Conservation (phyloP, 2,797 vertebrate species). For the Lycodopsis pacificus region DNA sequence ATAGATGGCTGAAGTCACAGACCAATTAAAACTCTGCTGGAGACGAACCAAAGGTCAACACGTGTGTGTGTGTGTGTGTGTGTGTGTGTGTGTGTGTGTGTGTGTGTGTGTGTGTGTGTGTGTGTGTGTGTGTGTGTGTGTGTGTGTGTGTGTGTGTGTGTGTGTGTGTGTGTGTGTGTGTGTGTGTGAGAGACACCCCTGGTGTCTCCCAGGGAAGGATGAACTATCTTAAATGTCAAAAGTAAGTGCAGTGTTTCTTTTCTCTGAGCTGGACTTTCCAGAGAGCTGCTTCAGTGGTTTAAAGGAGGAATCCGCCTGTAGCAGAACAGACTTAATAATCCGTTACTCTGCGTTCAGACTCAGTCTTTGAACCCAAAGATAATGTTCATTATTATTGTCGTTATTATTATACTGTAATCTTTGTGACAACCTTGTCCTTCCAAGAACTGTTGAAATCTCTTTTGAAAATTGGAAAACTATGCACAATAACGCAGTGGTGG, state of each 20-base stretch:
- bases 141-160: not conserved
- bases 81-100: not conserved
- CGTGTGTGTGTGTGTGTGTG: not conserved
- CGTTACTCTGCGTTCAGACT: not conserved
- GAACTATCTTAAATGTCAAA: conserved; percentile 65
- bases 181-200: not conserved
- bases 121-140: not conserved
- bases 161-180: not conserved
- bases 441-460: too few relatives aligned
- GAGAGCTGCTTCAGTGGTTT: not conserved
- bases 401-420: too few relatives aligned
- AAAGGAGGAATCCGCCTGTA: not conserved
- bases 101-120: not conserved
- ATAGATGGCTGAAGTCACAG: conserved; percentile 48
- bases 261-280: conserved; percentile 8
- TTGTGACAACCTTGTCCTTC: too few relatives aligned
- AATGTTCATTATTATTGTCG: too few relatives aligned
- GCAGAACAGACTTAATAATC: not conserved
- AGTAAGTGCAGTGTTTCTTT: conserved; percentile 11
- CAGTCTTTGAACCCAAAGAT: not conserved
- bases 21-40: conserved; percentile 70
- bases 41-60: conserved; percentile 69
- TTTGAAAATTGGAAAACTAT: too few relatives aligned
- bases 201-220: conserved; percentile 42
- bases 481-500: too few relatives aligned